phyloP scores from a whole-genome alignment of 2,797 vertebrate genomes.

The Xerus rutilus region DNA sequence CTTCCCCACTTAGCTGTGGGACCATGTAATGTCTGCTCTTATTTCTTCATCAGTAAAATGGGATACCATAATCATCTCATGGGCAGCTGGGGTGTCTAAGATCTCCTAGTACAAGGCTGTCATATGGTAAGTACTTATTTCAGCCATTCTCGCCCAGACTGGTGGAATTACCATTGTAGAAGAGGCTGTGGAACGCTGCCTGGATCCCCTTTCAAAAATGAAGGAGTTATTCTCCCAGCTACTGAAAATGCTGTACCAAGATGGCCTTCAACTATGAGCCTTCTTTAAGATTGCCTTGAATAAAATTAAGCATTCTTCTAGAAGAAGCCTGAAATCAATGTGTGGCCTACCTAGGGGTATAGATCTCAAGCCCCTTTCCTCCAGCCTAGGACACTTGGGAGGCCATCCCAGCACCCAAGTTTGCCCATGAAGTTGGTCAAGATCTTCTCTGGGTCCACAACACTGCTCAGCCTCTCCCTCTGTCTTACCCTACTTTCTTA shows the following conservation, averaged over 20 bases:
- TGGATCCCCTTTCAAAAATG: not conserved
- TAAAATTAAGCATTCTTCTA: not conserved
- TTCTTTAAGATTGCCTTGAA: not conserved
- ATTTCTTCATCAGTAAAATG: not conserved
- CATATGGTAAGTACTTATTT: not conserved
- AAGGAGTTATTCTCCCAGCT: slow-evolving; percentile 14
- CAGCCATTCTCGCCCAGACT: not conserved
- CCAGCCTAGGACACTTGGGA: not conserved
- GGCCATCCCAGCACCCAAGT: not conserved
- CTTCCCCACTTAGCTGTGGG: not conserved
- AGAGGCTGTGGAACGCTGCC: not conserved
- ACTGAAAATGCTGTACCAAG: not conserved
- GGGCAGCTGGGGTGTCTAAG: not conserved
- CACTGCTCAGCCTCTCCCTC: not conserved
- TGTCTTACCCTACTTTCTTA: not conserved
- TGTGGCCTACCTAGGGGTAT: not conserved
- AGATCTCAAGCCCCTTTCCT: not conserved
- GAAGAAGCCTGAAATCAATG: not conserved
- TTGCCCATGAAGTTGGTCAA: not conserved
- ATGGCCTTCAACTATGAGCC: not conserved
- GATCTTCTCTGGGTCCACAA: not conserved
- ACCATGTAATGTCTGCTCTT: not conserved
- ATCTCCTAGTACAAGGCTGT: not conserved
- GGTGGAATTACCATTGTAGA: not conserved
- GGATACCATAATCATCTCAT: not conserved